Evolutionary conservation across 2,797 vertebrate species (phyloP).

Genomic region (Chelonia mydas): DNA sequence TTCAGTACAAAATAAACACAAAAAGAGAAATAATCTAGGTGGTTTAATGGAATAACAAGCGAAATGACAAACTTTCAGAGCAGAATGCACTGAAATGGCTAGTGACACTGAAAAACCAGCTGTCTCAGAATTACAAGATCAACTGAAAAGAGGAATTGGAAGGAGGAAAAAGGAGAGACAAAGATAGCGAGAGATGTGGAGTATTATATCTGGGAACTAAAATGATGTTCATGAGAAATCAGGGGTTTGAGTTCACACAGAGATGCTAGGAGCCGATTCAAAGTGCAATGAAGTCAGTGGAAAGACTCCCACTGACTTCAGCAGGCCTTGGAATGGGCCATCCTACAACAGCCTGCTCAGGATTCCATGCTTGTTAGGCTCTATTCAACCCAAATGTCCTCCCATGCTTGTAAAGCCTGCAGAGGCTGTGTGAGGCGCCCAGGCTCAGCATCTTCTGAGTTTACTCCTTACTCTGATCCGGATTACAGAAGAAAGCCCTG

Average conservation of each 20-base stretch:
- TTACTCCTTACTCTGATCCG: neutral
- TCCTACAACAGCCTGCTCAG: neutral
- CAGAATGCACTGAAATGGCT: neutral
- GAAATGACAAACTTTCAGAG: conserved; percentile 15
- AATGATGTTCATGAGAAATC: neutral
- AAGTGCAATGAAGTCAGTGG: neutral
- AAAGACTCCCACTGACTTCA: neutral
- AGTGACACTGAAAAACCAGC: neutral
- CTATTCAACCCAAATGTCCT: neutral
- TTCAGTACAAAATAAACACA: neutral
- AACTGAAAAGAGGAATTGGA: neutral
- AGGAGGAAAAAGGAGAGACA: neutral
- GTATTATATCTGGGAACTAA: neutral
- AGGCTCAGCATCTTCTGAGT: neutral
- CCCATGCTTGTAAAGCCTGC: neutral
- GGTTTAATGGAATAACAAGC: conserved; percentile 50
- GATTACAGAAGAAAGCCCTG: neutral
- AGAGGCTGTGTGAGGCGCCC: neutral
- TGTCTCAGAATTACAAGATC: neutral
- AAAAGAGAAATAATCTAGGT: neutral
- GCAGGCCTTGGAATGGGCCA: neutral
- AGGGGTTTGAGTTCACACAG: neutral
- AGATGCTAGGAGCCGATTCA: neutral
- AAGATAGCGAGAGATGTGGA: neutral
- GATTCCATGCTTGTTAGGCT: neutral